Evolutionary conservation across 1,140 invertebrate genomes (phyloP).

Genomic region (Solenopsis fugax): DNA sequence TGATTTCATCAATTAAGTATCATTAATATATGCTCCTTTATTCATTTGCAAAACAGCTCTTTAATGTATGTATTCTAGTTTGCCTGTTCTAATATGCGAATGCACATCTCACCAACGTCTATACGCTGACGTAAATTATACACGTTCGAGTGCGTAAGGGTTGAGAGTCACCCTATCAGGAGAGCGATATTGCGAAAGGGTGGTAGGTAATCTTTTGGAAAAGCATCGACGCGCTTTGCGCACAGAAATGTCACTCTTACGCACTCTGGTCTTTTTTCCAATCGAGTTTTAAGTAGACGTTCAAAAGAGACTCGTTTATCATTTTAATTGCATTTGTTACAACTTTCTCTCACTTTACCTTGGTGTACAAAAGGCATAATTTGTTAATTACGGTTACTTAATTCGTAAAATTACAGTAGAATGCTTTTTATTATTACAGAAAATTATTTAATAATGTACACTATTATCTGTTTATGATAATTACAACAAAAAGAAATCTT

Average conservation of each 20-base stretch:
- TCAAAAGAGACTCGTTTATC: neutral
- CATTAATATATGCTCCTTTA: neutral
- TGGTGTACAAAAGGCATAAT: neutral
- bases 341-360: neutral
- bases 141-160: conserved; percentile 58
- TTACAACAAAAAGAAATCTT: neutral
- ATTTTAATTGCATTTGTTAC: neutral
- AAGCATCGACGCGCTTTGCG: neutral
- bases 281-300: neutral
- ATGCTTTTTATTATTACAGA: neutral
- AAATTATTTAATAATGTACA: neutral
- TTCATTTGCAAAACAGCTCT: conserved; percentile 23
- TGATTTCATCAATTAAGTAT: conserved; percentile 5
- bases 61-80: neutral
- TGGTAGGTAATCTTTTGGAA: neutral
- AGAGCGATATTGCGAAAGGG: conserved; percentile 56
- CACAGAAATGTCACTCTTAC: neutral
- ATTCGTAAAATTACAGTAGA: neutral
- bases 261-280: neutral
- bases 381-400: neutral
- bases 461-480: neutral
- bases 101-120: conserved; percentile 31
- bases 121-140: conserved; percentile 53
- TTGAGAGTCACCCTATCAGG: conserved; percentile 68
- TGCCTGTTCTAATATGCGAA: conserved; percentile 51